Evolutionary conservation across 2,888 invertebrate genomes (phyloP), one percentile per base, ranked within the genome.

Genomic region (Oligia strigilis): DNA sequence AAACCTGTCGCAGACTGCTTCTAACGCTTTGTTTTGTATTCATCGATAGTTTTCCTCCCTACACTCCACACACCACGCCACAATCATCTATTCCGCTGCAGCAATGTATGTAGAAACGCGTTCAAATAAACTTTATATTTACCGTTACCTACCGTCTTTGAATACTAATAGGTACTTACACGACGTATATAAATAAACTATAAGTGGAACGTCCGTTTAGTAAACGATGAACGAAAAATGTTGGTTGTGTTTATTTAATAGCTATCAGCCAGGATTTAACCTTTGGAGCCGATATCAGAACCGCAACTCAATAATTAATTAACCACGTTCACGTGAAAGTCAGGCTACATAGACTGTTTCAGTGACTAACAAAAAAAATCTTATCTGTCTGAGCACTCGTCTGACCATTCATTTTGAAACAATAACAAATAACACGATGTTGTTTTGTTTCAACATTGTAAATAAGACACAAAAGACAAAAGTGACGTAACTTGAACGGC

Each of bases 141-240:
- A 80, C 70, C 66, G 84, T 78, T 81, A 81, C 36, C 1, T 29
- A 29, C 19, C 46, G 23, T 76, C 71, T 67, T 36, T 62, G 64
- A 70, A 80, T 75, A 75, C 64, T 66, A 71, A 77, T 58, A 72
- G 29, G 43, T 70, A 17, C 5, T 14, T 49, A 52, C 58, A 43
- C 19, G 40, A 71, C 62, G 60, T 83, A 74, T 83, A 78, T 74
- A 78, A 78, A 82, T 83, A 78, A 78, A 83, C 66, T 29, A 14
- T 36, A 23, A 52, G 65, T 78, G 60, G 19, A 72, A 78, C 55
- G 40, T 77, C 58, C 36, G 55, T 71, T 67, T 58, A 23, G 40
- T 72, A 43, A 65, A 49, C 46, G n/a, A 0, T 72, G 23, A 58
- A 58, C 14, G 72, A 78, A 58, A 36, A 5, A 6, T 13, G n/a